Conservation (phyloP, 2,888 invertebrate species). For the Apamea crenata region DNA sequence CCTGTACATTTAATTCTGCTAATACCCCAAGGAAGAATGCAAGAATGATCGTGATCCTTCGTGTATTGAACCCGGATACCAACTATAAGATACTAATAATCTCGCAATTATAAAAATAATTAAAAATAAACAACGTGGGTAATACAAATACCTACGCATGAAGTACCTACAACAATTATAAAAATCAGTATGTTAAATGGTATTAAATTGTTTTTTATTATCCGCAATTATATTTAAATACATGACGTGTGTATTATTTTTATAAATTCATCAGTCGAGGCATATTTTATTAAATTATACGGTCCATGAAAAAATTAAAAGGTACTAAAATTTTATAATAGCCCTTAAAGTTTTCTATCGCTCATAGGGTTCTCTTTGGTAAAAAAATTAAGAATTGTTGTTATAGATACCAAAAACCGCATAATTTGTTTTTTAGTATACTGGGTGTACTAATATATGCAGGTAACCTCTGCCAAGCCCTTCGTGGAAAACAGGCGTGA, state of each 20-base stretch:
- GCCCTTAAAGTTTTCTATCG: neutral
- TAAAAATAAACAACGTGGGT: slow-evolving; percentile 45
- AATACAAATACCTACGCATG: slow-evolving; percentile 22
- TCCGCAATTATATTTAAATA: slow-evolving; percentile 39
- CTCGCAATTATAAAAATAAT: slow-evolving; percentile 41
- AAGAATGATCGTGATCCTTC: slow-evolving; percentile 25
- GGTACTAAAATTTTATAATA: neutral
- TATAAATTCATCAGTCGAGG: slow-evolving; percentile 13
- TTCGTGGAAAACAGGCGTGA: neutral
- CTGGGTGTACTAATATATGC: neutral
- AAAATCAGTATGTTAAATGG: slow-evolving; percentile 42
- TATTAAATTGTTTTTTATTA: slow-evolving; percentile 47
- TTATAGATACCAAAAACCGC: neutral
- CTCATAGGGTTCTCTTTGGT: neutral
- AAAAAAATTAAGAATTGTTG: neutral
- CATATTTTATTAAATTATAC: slow-evolving; percentile 45
- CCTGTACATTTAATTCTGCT: neutral
- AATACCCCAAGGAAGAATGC: neutral
- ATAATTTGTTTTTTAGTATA: neutral
- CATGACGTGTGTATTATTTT: slow-evolving; percentile 32
- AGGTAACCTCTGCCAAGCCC: neutral
- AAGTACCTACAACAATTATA: slow-evolving; percentile 42
- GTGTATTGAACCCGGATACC: slow-evolving; percentile 45
- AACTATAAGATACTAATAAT: slow-evolving; percentile 1
- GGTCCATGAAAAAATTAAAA: slow-evolving; percentile 36